A percentile compares a stretch with the other conserved stretches of the same genome.
These are phyloP conservation scores for Oryctolagus cuniculus DNA, from an alignment of 2,113 vertebrate species.

Conservation along the genomic window mOryCun1.1 NC_091445.1:86352001-86352500, in stretches of 20 bases:
- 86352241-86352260: background rate
- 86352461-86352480: background rate
- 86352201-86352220: conserved; percentile 30
- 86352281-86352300: background rate
- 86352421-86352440: background rate
- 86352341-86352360: conserved; percentile 5
- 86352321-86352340: conserved; percentile 60
- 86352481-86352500: background rate
- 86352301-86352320: background rate
- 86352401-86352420: background rate
- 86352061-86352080: too few species aligned
- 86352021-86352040: too few species aligned
- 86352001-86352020: too few species aligned
- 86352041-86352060: too few species aligned
- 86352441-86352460: background rate
- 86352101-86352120: too few species aligned
- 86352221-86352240: conserved; percentile 27
- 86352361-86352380: conserved; percentile 19
- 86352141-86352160: too few species aligned
- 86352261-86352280: background rate
- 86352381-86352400: background rate
- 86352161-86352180: background rate
- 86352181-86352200: conserved; percentile 29
- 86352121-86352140: too few species aligned
- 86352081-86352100: too few species aligned